Base-by-base conservation (phyloP, 2,888 invertebrate genomes). In the Athalia circularis region DNA sequence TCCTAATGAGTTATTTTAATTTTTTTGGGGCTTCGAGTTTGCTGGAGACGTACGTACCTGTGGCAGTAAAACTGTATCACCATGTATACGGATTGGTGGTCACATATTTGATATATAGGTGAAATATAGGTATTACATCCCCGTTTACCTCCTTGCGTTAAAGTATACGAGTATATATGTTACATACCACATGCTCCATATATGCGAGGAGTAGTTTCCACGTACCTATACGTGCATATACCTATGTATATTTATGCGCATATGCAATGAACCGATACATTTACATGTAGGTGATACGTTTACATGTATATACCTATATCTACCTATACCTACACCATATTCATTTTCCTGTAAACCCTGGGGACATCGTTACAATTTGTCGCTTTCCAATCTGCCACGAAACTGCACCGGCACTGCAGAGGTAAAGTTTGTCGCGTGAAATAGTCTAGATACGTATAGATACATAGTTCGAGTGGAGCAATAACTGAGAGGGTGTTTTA, bases 301-400 rank as follows among this genome's bases (percentile, higher is more conserved):
- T 54, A n/a, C n/a, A n/a, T 13, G 68, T 68, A 29, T 15, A 11
- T 65, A 15, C 48, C 68, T 29, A 29, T 29, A 29, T 29, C 2
- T 29, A 29, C 29, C 29, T 68, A 29, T 43, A 72, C 43, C 8
- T 68, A 72, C 70, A 65, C 57, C 11, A 9, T 61, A 80, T 78
- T 80, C 80, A 82, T 81, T 77, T 77, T 48, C 64, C 79, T 75
- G 72, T 80, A 72, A 80, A 80, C 65, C 79, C 80, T 68, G 65
- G 78, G 78, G 80, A 80, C 82, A 79, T 81, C 80, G 79, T 80
- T 83, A 80, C 80, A 83, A 83, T 83, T 84, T 83, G 83, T 83
- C 80, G 80, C 77, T 79, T 79, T 74, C 78, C 80, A 79, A 80
- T 81, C 74, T 76, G 68, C 76, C 74, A 64, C 29, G 29, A 29